Evolutionary conservation across 2,888 invertebrate species (phyloP).

Genomic region (Lepetodrilus schrolli): DNA sequence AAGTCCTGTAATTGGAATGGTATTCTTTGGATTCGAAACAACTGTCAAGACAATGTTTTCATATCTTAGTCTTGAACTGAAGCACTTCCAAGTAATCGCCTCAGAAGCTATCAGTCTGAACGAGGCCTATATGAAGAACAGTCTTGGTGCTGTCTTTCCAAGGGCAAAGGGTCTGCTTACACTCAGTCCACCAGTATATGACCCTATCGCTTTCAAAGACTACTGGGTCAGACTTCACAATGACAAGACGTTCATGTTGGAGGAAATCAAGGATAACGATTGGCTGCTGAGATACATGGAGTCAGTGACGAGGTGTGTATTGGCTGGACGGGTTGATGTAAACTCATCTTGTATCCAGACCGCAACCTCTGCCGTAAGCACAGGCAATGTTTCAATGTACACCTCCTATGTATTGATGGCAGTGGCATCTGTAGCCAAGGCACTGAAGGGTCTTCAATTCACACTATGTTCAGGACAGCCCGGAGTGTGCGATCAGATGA

Average conservation of each 20-base stretch:
- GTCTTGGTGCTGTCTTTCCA: not conserved
- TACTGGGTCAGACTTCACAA: not conserved
- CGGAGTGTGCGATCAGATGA: not conserved
- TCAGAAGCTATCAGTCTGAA: not conserved
- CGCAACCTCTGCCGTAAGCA: not conserved
- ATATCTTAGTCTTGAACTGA: not conserved
- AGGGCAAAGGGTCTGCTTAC: not conserved
- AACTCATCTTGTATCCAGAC: not conserved
- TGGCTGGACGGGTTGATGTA: not conserved
- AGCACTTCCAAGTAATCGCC: not conserved
- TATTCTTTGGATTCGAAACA: not conserved
- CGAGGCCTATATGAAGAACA: not conserved
- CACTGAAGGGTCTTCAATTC: not conserved
- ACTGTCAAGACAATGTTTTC: not conserved
- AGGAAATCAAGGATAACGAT: not conserved
- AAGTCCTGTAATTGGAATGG: not conserved
- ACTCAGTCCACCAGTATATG: not conserved
- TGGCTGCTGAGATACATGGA: conserved; percentile 15
- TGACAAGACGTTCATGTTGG: not conserved
- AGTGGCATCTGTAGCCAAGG: not conserved
- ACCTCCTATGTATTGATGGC: not conserved
- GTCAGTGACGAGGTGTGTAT: not conserved
- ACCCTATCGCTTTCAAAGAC: not conserved
- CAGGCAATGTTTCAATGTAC: not conserved
- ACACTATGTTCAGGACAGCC: not conserved